Conservation (phyloP, 2,113 vertebrate species). For the Sigmodon hispidus region DNA sequence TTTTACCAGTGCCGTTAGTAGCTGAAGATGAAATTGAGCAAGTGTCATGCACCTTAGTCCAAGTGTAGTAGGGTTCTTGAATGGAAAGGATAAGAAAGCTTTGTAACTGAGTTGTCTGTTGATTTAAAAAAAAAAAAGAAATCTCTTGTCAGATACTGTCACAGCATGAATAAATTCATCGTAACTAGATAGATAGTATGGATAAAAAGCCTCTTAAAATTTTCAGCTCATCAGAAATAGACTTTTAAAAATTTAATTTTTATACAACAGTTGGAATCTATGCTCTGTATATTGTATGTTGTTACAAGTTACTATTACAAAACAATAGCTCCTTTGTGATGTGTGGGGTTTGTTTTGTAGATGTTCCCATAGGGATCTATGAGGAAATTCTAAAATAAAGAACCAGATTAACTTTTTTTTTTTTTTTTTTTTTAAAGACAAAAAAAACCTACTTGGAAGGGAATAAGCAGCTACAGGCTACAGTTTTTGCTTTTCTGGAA, state of each 20-base stretch:
- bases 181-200: conserved; percentile 6
- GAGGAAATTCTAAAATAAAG: conserved; percentile 75
- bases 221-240: conserved; percentile 28
- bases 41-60: neutral
- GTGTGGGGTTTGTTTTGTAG: conserved; percentile 54
- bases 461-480: conserved; percentile 75
- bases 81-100: conserved; percentile 7
- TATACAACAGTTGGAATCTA: conserved; percentile 26
- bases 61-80: neutral
- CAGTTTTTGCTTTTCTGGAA: conserved; percentile 78
- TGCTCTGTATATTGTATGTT: conserved; percentile 29
- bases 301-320: conserved; percentile 39
- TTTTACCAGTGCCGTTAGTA: neutral
- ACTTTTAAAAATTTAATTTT: conserved; percentile 48
- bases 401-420: conserved; percentile 74
- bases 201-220: conserved; percentile 40
- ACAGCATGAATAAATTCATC: conserved; percentile 44
- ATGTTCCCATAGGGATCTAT: conserved; percentile 61
- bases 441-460: conserved; percentile 72
- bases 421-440: too few relatives aligned
- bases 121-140: neutral
- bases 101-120: conserved; percentile 12
- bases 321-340: conserved; percentile 64
- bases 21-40: neutral
- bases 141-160: neutral